phyloP scores from a whole-genome alignment of 1,140 invertebrate species.

The Hetaerina americana region DNA sequence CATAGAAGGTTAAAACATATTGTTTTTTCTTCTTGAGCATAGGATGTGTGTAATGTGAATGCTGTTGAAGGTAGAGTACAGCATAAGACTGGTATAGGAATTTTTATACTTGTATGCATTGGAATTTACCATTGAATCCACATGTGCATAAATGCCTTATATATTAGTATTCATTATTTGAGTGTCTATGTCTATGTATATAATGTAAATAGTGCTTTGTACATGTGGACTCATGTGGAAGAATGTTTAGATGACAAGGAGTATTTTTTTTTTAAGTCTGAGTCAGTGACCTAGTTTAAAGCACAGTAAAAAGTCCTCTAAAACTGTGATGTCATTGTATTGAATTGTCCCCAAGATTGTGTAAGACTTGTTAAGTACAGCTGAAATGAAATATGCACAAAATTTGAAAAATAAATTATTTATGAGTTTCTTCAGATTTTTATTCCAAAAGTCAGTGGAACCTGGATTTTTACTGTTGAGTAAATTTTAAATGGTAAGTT shows the following conservation, averaged over 20 bases:
- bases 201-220: background rate
- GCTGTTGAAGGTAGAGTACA: background rate
- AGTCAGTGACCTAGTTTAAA: background rate
- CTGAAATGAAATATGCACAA: background rate
- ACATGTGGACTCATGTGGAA: background rate
- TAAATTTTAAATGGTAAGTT: too few relatives aligned
- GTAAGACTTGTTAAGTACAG: background rate
- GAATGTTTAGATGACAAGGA: background rate
- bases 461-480: too few relatives aligned
- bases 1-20: background rate
- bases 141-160: background rate
- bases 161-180: background rate
- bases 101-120: background rate
- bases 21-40: background rate
- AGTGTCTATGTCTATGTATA: background rate
- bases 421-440: background rate
- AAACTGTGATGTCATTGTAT: background rate
- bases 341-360: background rate
- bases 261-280: constrained; percentile 1
- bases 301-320: background rate
- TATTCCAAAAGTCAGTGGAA: background rate
- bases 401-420: background rate
- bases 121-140: background rate
- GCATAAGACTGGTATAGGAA: background rate
- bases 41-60: background rate